Base-by-base conservation (phyloP, 2,797 vertebrate species). In the Amblyopsis hoosieri region DNA sequence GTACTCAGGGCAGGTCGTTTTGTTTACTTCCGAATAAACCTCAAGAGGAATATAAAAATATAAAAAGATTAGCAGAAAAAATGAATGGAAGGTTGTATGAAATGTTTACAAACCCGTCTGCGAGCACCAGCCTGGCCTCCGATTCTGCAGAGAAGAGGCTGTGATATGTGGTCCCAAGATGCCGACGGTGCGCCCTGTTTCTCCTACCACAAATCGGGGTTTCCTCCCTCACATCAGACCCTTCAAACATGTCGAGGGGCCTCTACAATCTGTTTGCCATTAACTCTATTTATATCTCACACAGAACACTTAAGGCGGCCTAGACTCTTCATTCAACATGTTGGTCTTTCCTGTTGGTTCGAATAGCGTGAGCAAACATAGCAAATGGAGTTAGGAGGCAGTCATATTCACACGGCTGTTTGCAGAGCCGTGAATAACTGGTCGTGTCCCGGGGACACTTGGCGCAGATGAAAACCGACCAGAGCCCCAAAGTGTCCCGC, bases 211-310 rank as follows among this genome's bases (percentile, higher is more conserved):
- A 88, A 81, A 69, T 10, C 51, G 79, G 73, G 66, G 62, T 67
- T 51, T 51, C 77, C 74, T 83, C 82, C 85, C 77, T 84, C 68
- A 80, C 66, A 69, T 81, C 68, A 64, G 55, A 60, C 62, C 60
- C 23, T 77, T 79, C 78, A 69, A 71, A 65, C 56, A 12, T 55
- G 5, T 6, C 5, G 33, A 9, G 61, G 79, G 84, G 85, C 80
- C 78, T 17, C 62, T 59, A 54, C 70, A 58, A 80, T 77, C 85
- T 89, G 85, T 45, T 66, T 85, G 67, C 69, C 75, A 88, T 89
- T 88, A 89, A 37, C 45, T 50, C 65, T 82, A 84, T 85, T 87
- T 87, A 80, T 79, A 64, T 67, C 73, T 46, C 69, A 62, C n/a
- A 47, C 69, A 56, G 60, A 74, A 61, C 64, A 47, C 62, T 57